phyloP scores from a whole-genome alignment of 2,888 invertebrate species.

The Pristionchus entomophagus region DNA sequence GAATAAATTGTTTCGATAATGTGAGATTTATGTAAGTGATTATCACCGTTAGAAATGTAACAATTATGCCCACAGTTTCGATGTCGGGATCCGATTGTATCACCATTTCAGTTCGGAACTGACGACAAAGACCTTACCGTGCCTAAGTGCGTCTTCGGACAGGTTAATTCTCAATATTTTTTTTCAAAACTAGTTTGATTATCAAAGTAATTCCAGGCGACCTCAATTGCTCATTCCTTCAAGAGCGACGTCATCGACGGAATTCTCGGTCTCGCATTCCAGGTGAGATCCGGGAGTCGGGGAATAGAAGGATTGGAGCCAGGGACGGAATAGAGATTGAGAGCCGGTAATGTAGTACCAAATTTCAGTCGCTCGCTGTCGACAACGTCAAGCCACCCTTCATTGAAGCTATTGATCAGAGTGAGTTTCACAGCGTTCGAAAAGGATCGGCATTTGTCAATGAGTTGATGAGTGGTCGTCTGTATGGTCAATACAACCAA shows the following conservation, averaged over 20 bases:
- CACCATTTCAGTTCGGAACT: slow-evolving; percentile 62
- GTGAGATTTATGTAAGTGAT: too few relatives aligned
- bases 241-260: slow-evolving; percentile 64
- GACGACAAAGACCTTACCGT: slow-evolving; percentile 54
- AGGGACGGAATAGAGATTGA: not conserved
- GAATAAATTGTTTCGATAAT: not conserved
- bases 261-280: slow-evolving; percentile 68
- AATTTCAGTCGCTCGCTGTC: slow-evolving; percentile 85
- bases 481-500: not conserved
- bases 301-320: not conserved
- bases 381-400: slow-evolving; percentile 93
- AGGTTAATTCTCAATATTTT: slow-evolving; percentile 33
- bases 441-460: not conserved
- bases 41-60: too few relatives aligned
- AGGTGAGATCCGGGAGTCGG: slow-evolving; percentile 28
- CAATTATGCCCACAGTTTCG: too few relatives aligned
- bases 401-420: slow-evolving; percentile 90
- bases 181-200: not conserved
- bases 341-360: not conserved
- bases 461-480: not conserved
- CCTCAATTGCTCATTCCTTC: slow-evolving; percentile 59
- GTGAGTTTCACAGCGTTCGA: slow-evolving; percentile 16
- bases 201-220: not conserved
- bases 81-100: too few relatives aligned
- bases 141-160: slow-evolving; percentile 67